Evolutionary conservation across 2,888 invertebrate species (phyloP), one percentile per base, ranked within the genome.

Genomic region (Thysanoteuthis rhombus): DNA sequence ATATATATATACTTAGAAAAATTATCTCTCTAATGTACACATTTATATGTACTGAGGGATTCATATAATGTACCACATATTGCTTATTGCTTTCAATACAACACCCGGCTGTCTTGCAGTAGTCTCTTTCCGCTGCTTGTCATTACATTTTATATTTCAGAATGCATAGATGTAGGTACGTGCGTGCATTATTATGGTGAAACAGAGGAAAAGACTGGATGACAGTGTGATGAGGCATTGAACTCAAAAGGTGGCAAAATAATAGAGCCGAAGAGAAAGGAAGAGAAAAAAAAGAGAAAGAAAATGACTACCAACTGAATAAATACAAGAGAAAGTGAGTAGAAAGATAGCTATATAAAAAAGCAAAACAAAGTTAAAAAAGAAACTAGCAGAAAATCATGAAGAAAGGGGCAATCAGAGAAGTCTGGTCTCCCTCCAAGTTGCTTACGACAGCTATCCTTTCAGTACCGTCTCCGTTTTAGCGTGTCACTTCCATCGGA

Each of bases 401-500:
- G 25, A 58, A 58, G 58, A 58, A 22, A 32, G 1, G 25, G 32
- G 32, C 28, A 5, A 58, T 32, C 32, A 32, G 25, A 28, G 58
- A 58, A 36, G n/a, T 75, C 75, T 36, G n/a, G 75, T 75, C 75
- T 75, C 75, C n/a, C 36, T 75, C n/a, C 75, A 75, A 75, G n/a
- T 75, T 75, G 75, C 75, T 75, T 75, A 75, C 75, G 75, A 75
- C 75, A 19, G 75, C 75, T 36, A n/a, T 92, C 42, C 92, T 92
- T 40, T 45, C 52, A 52, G 52, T 52, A 52, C 25, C 28, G 52
- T 52, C 52, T 52, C 39, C 45, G 16, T 92, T 92, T 45, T 92
- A 92, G n/a, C 42, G 40, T 92, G 92, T 92, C 92, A 92, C 92
- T 92, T 92, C 92, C 92, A 92, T 92, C 92, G 42, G 92, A n/a